Evolutionary conservation across 2,888 invertebrate genomes (phyloP), one percentile per base, ranked within the genome.

Genomic region (Unio pictorum): DNA sequence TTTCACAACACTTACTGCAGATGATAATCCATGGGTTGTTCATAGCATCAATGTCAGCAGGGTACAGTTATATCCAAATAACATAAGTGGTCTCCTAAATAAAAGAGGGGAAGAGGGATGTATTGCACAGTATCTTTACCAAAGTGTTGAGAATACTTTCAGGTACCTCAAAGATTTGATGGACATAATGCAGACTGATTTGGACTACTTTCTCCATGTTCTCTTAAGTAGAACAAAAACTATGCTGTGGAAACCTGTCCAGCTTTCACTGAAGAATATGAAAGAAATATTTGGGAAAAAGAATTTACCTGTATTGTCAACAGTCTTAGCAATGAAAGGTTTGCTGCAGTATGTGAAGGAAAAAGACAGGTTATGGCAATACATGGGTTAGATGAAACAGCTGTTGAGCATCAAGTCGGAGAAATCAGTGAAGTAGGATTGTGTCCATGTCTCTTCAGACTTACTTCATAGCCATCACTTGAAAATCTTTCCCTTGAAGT

Each of bases 401-500:
- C 30, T 55, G 26, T 72, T 18, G 69, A 45, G 45, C 45, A 15
- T 45, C 45, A 45, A 11, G 45, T 45, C 15, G 45, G 15, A 45
- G 45, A 45, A 45, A 45, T 45, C 0, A 45, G 11, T 45, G 45
- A 45, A 45, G 45, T 45, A 45, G 45, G 45, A 7, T 34, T 15
- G 45, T 20, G 57, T 11, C 62, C 68, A 4, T 20, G 61, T 23
- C 56, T 78, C 23, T 77, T 75, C 34, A 67, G 76, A 28, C n/a
- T 67, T 6, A 66, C 64, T 7, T 26, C 28, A 4, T 17, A 26
- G n/a, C 57, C 73, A 63, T 58, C 64, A 6, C 63, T 58, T 7
- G 66, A 60, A 11, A 69, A 61, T 20, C 69, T 80, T 34, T 8
- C 66, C 4, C 30, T 58, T 0, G 72, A 75, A 55, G 34, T 80